Percentiles rank a stretch among this genome's conserved stretches.
Evolutionary conservation across 1,140 invertebrate genomes (phyloP).

Genomic region (Aphelinus atriplicis): DNA sequence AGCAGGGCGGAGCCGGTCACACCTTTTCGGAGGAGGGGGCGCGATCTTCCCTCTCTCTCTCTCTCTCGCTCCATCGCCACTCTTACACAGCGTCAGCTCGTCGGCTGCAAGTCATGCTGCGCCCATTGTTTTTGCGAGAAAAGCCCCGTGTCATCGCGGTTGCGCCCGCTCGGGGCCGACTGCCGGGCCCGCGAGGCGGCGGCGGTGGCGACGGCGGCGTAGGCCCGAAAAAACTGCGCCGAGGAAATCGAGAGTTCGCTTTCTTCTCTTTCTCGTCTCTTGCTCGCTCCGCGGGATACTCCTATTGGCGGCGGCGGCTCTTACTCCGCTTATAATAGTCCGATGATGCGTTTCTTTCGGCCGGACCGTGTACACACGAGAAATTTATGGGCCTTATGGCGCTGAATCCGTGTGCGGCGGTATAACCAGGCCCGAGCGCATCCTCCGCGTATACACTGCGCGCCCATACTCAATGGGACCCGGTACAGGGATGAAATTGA

Average conservation of each 20-base stretch:
- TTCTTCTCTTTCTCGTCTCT: slow-evolving; percentile 33
- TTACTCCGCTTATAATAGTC: slow-evolving; percentile 11
- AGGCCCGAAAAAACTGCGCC: not conserved
- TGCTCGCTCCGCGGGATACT: slow-evolving; percentile 24
- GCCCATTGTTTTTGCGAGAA: slow-evolving; percentile 63
- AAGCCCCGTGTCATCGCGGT: slow-evolving; percentile 55
- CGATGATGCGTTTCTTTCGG: not conserved
- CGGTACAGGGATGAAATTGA: not conserved
- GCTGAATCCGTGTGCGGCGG: not conserved
- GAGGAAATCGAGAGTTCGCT: slow-evolving; percentile 38
- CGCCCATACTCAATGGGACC: no score
- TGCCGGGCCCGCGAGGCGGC: slow-evolving; percentile 23
- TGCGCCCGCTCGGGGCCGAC: not conserved
- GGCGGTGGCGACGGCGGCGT: slow-evolving; percentile 25
- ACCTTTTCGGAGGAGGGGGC: slow-evolving; percentile 52
- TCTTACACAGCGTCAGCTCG: slow-evolving; percentile 41
- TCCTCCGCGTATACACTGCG: no score
- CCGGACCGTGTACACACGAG: not conserved
- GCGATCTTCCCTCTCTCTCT: slow-evolving; percentile 43
- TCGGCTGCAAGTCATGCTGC: slow-evolving; percentile 51
- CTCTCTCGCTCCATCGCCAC: not conserved
- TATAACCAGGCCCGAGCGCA: no score
- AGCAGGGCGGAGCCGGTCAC: slow-evolving; percentile 58
- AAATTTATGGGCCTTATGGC: slow-evolving; percentile 25
- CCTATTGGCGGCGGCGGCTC: slow-evolving; percentile 12